Evolutionary conservation across 2,797 vertebrate genomes (phyloP), one percentile per base, ranked within the genome.

Genomic region (Pseudotriccus pelzelni): DNA sequence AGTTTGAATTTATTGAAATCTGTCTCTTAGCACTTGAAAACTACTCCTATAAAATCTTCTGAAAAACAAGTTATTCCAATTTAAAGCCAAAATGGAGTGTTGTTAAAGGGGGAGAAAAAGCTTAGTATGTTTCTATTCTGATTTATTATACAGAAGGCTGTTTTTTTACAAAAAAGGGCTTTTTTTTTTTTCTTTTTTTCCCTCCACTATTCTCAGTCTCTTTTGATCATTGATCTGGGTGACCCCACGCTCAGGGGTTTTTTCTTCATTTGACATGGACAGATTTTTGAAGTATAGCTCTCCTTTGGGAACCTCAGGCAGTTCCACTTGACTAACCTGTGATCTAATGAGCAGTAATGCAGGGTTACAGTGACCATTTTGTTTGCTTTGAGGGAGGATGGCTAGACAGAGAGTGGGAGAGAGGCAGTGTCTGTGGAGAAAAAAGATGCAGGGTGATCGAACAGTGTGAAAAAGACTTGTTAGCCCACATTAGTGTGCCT

Each of bases 181-280:
- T 63, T 73, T 60, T 92, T 93, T 62, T 46, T 62, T 30, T 25
- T 16, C 3, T 67, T 91, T 93, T 94, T 95, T 84, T 10, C 30
- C 52, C 58, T 92, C 37, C 87, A 77, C 95, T 97, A 87, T 95
- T 97, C 97, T 96, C 80, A 66, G 90, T 98, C 96, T 97, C 98
- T 98, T 99, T 99, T 99, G 99, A 99, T 99, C 98, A 98, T 98
- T 99, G 98, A 99, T 98, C 98, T 98, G 98, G 97, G 97, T 99
- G 99, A 99, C 98, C 99, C 98, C 97, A 97, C 58, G 98, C 97
- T 98, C 97, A 97, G 98, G 97, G 97, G 59, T 98, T 98, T 98
- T 98, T 98, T 98, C 98, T 98, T 98, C 98, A 97, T 98, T 98
- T 99, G 98, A 99, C 99, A 99, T 98, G 98, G 97, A 98, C 98